Conservation (phyloP, 2,113 vertebrate genomes). For the Otocyon megalotis region DNA sequence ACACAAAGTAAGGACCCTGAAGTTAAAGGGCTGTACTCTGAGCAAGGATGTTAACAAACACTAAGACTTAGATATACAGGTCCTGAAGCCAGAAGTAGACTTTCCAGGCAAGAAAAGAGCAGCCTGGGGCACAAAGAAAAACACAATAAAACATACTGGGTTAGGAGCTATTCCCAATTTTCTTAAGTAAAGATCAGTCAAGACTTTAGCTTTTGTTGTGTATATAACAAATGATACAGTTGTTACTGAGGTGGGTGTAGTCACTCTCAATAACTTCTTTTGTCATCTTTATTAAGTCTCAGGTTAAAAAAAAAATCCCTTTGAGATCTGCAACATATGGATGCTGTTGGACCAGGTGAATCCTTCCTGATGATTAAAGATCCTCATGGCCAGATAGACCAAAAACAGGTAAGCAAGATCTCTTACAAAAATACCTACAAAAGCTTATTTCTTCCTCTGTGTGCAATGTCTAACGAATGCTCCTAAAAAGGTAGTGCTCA, state of each 20-base stretch:
- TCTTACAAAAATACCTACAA: constrained; percentile 8
- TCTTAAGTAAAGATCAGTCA: background rate
- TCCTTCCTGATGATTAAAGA: constrained; percentile 29
- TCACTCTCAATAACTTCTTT: constrained; percentile 10
- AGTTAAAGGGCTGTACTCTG: background rate
- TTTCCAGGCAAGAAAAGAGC: background rate
- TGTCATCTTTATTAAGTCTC: constrained; percentile 43
- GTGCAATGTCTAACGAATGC: background rate
- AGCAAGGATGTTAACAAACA: background rate
- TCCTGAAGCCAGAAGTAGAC: background rate
- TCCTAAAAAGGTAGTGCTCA: background rate
- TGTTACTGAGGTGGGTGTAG: background rate
- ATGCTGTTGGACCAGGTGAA: background rate
- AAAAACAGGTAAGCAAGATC: background rate
- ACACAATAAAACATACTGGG: background rate
- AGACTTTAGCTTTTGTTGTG: background rate
- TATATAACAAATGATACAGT: background rate
- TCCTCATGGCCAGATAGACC: background rate
- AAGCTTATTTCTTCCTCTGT: constrained; percentile 35
- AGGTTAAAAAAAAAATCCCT: background rate
- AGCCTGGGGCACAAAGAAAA: background rate
- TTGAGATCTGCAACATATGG: background rate
- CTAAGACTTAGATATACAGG: background rate
- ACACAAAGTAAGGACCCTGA: background rate
- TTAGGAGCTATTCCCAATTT: background rate